These are phyloP conservation scores for Cuculus canorus DNA, from an alignment of 2,797 vertebrate genomes.

Conservation along the genomic window DNA sequence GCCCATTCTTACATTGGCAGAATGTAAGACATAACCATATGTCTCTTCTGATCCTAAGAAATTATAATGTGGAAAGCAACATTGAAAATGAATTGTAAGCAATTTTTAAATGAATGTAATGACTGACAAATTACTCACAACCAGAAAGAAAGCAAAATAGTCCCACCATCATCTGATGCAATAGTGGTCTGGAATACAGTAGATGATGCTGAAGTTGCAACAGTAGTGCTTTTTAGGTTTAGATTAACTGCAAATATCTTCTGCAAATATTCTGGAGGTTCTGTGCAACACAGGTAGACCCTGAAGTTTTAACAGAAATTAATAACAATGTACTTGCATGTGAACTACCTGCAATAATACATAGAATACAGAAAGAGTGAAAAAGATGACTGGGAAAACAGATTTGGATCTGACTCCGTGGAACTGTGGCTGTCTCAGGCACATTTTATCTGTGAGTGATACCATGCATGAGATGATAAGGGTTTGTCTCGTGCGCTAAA, in stretches of 20 bases:
- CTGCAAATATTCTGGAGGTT: background rate
- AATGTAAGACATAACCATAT: background rate
- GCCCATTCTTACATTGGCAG: background rate
- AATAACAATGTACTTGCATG: background rate
- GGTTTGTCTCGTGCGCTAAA: background rate
- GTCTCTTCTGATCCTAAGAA: background rate
- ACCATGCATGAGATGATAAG: background rate
- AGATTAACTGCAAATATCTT: background rate
- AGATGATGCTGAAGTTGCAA: background rate
- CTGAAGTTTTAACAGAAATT: background rate
- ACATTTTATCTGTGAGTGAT: background rate
- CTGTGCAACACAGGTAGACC: background rate
- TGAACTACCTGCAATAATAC: background rate
- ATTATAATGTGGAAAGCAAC: background rate
- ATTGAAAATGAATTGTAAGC: background rate
- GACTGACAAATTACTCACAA: background rate
- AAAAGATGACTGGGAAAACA: background rate
- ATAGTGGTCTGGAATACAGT: background rate
- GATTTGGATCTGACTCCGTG: background rate
- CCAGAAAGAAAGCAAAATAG: background rate
- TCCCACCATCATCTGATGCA: background rate
- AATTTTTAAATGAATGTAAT: background rate
- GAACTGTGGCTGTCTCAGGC: background rate
- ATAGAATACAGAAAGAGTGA: background rate
- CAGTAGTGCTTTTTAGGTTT: background rate